A percentile compares a stretch with the other conserved stretches of the same genome.
phyloP scores from a whole-genome alignment of 1,140 invertebrate species.

The Bombus confusus region DNA sequence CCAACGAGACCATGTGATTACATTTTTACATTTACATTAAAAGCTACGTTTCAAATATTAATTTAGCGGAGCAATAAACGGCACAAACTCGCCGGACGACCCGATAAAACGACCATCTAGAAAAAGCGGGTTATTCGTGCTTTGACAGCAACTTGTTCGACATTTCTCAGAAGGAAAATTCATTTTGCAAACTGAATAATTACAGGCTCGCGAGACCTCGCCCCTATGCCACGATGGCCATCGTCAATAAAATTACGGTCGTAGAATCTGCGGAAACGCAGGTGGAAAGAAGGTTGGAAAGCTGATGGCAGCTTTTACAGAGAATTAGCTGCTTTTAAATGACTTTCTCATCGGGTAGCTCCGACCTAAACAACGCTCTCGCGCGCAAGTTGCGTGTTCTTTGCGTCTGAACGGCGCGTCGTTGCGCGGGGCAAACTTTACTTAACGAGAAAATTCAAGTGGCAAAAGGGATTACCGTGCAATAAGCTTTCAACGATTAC shows the following conservation, averaged over 20 bases:
- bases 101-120: not conserved
- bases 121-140: not conserved
- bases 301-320: too few relatives aligned
- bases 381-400: too few relatives aligned
- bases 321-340: slow-evolving; percentile 16
- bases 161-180: not conserved
- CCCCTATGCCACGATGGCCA: not conserved
- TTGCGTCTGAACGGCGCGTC: slow-evolving; percentile 7
- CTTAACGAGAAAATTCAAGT: slow-evolving; percentile 56
- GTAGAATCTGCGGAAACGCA: not conserved
- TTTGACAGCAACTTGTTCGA: not conserved
- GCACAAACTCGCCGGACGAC: too few relatives aligned
- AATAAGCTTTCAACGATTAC: slow-evolving; percentile 53
- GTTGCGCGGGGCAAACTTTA: slow-evolving; percentile 6
- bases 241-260: not conserved
- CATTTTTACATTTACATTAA: too few relatives aligned
- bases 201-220: not conserved
- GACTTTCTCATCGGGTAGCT: not conserved
- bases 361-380: too few relatives aligned
- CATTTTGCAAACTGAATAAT: not conserved
- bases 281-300: not conserved
- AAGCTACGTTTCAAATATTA: too few relatives aligned
- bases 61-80: too few relatives aligned
- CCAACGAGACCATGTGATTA: too few relatives aligned
- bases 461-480: slow-evolving; percentile 28